Evolutionary conservation across 2,113 vertebrate genomes (phyloP).

Genomic region (Sinocyclocheilus anshuiensis): DNA sequence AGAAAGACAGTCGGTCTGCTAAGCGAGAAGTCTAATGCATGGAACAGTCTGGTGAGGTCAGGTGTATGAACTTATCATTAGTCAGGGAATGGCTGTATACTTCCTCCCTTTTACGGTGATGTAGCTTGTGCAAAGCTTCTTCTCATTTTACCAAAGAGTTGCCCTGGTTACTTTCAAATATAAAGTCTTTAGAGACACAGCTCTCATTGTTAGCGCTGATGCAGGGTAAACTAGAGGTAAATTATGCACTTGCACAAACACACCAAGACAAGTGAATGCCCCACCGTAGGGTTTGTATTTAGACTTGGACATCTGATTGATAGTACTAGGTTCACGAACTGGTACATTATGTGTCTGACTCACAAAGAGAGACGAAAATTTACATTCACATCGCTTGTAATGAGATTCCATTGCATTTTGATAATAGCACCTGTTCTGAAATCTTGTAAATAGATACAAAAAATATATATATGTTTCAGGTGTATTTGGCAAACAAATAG

Average conservation of each 20-base stretch:
- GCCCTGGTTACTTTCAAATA: conserved; percentile 62
- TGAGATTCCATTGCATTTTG: conserved; percentile 66
- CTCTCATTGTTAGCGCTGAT: conserved; percentile 69
- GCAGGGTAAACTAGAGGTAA: conserved; percentile 74
- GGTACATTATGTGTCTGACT: conserved; percentile 56
- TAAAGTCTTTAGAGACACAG: conserved; percentile 64
- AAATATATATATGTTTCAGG: background rate
- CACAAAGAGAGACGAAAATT: conserved; percentile 58
- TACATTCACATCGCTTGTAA: conserved; percentile 70
- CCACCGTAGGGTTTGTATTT: conserved; percentile 61
- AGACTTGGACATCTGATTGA: conserved; percentile 72
- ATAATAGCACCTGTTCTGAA: conserved; percentile 68
- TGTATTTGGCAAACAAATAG: background rate
- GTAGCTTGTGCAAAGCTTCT: conserved; percentile 60
- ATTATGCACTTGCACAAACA: conserved; percentile 78
- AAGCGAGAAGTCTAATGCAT: conserved; percentile 43
- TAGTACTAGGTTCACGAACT: conserved; percentile 69
- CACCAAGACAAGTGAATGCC: conserved; percentile 73
- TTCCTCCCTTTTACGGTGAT: conserved; percentile 59
- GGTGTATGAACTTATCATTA: conserved; percentile 63
- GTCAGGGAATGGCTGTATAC: conserved; percentile 54
- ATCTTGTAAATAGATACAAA: conserved; percentile 28
- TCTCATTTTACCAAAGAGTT: conserved; percentile 66
- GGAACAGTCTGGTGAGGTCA: conserved; percentile 53
- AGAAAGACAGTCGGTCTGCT: background rate